Percentiles rank a stretch among this genome's conserved stretches.
Conservation (phyloP, 2,113 vertebrate species). For the Oxygymnocypris stewartii region DNA sequence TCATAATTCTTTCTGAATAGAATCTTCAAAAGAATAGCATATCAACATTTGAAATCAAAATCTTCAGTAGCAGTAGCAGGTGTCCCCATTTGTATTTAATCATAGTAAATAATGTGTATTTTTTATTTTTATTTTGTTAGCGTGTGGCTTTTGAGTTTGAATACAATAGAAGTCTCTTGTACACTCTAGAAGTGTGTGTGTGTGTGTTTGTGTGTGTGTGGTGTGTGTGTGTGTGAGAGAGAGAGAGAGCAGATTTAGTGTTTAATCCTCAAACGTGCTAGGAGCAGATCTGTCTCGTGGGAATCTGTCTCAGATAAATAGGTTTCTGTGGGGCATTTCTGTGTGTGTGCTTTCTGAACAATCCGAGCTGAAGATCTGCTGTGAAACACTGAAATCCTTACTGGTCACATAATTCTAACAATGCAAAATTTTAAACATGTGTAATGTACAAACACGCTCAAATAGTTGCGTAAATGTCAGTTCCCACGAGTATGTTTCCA, state of each 20-base stretch:
- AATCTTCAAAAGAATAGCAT: neutral
- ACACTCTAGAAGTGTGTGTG: too few relatives aligned
- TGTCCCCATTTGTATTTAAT: neutral
- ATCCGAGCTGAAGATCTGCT: neutral
- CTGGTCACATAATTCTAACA: neutral
- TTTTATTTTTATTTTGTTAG: neutral
- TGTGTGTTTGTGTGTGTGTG: neutral
- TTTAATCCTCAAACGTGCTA: constrained; percentile 2
- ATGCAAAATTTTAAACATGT: neutral
- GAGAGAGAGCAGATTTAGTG: neutral
- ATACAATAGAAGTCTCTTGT: neutral
- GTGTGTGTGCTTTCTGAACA: constrained; percentile 29
- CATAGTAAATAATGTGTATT: neutral
- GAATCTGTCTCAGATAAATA: constrained; percentile 31
- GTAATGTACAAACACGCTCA: neutral
- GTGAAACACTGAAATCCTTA: neutral
- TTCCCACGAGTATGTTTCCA: neutral
- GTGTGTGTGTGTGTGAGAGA: neutral
- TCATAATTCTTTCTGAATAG: too few relatives aligned
- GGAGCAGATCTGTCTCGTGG: neutral
- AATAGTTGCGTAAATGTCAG: neutral
- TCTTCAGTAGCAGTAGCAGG: neutral
- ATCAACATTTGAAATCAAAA: neutral
- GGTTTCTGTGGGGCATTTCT: constrained; percentile 22
- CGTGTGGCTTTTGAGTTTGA: neutral